A percentile compares a stretch with the other conserved stretches of the same genome.
Conservation (phyloP, 2,888 invertebrate species). For the Rugalucina vietnamica region DNA sequence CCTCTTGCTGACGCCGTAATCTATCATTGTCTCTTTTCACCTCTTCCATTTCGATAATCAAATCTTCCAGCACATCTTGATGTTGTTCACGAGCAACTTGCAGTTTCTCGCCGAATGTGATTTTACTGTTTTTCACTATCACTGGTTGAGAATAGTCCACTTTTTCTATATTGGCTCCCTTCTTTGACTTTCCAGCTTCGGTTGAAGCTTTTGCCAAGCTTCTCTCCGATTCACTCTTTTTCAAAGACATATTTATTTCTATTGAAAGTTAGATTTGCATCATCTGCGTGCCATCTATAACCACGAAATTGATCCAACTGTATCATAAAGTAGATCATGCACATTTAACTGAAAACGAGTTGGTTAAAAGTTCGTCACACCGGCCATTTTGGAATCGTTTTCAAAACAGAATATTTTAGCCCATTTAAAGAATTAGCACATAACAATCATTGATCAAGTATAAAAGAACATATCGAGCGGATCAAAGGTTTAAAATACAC, state of each 20-base stretch:
- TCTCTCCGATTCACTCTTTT: neutral
- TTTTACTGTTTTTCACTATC: constrained; percentile 59
- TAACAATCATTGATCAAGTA: neutral
- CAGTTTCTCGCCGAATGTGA: constrained; percentile 58
- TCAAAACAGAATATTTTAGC: neutral
- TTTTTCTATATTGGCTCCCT: constrained; percentile 6
- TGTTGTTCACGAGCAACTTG: constrained; percentile 50
- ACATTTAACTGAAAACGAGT: too few relatives aligned
- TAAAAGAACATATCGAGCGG: neutral
- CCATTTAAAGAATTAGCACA: neutral
- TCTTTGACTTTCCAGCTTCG: neutral
- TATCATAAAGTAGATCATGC: too few relatives aligned
- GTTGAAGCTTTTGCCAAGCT: neutral
- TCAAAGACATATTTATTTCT: neutral
- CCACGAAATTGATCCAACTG: too few relatives aligned
- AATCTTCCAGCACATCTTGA: constrained; percentile 56
- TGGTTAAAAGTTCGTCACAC: too few relatives aligned
- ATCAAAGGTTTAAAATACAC: neutral
- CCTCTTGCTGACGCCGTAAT: constrained; percentile 57
- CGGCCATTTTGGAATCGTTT: neutral
- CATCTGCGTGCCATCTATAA: too few relatives aligned
- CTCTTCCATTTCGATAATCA: constrained; percentile 55
- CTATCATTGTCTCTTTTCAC: constrained; percentile 59
- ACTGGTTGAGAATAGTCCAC: constrained; percentile 60
- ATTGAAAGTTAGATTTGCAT: too few relatives aligned